Base-by-base conservation (phyloP, 1,140 invertebrate species). In the Trichonephila inaurata region DNA sequence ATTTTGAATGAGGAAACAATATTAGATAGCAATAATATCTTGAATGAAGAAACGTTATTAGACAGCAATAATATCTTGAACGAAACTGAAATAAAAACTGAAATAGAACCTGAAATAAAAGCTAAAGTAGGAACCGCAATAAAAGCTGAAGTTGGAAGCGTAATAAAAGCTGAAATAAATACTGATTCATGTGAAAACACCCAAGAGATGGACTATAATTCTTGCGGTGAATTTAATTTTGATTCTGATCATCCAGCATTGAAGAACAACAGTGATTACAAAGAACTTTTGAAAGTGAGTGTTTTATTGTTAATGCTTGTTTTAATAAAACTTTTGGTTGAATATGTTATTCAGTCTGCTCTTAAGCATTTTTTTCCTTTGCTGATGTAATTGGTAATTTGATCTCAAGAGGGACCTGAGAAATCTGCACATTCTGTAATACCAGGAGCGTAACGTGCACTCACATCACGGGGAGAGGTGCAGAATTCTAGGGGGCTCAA, bases 221-320 rank as follows among this genome's bases (percentile, higher is more conserved):
- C 28, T 18, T 58, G 24, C 28, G 95, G 94, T 18, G 95, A 95
- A 16, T 99, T 98, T 96, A 98, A 97, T 95, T 99, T 99, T 96
- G 98, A 99, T 96, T 97, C 98, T 0, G 98, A 99, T 95, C 98
- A 98, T 95, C 96, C 98, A 94, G 98, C 98, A 14, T 96, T 99
- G 51, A 97, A 97, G 95, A 97, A 97, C 8, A 99, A 99, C 95
- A 96, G 97, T 94, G 98, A 98, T 96, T 99, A 99, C 95, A 96
- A 97, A 90, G 96, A 97, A n/a, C 95, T 99, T 21, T 95, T 99
- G 81, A 98, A 97, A 95, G 97, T 97, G 8, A 86, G 77, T 28
- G 14, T 69, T 21, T 21, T 64, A n/a, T 12, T 28, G 10, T 12
- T 21, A 64, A 8, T 21, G 21, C 19, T 19, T 51, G 0, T 21